Evolutionary conservation across 2,113 vertebrate genomes (phyloP).

Genomic region (Eretmodus cyanostictus): DNA sequence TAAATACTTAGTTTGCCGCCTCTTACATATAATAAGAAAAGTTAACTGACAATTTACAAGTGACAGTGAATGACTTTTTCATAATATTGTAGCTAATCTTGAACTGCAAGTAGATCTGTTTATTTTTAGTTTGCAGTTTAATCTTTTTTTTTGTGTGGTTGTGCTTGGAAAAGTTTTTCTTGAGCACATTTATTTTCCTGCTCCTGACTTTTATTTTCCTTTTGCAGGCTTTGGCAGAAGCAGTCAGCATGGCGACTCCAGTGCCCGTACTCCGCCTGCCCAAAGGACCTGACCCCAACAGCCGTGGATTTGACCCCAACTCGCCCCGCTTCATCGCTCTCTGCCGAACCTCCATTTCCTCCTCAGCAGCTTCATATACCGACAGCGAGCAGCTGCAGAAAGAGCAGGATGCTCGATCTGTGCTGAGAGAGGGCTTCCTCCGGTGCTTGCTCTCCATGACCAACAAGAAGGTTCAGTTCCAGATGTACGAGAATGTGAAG

Average conservation of each 20-base stretch:
- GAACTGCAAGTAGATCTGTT: neutral
- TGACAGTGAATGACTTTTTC: neutral
- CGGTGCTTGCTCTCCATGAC: conserved; percentile 76
- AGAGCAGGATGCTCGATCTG: conserved; percentile 72
- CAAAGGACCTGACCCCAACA: conserved; percentile 67
- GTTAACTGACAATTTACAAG: neutral
- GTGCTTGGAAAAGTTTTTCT: neutral
- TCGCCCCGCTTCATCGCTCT: conserved; percentile 63
- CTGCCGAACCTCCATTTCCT: conserved; percentile 56
- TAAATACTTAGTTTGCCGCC: neutral
- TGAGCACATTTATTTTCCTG: neutral
- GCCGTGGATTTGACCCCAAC: conserved; percentile 77
- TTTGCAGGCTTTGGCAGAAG: neutral
- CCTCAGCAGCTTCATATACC: neutral
- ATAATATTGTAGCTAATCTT: rapidly evolving
- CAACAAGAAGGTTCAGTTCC: conserved; percentile 71
- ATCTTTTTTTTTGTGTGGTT: neutral
- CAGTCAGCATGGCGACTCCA: conserved; percentile 41
- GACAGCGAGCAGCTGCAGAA: neutral
- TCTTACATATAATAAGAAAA: neutral
- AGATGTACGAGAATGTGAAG: conserved; percentile 75
- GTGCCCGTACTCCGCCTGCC: conserved; percentile 69
- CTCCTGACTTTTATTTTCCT: neutral
- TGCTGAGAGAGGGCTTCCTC: conserved; percentile 80
- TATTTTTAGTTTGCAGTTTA: neutral